Conservation (phyloP, 2,113 vertebrate genomes). For the Saguinus midas region DNA sequence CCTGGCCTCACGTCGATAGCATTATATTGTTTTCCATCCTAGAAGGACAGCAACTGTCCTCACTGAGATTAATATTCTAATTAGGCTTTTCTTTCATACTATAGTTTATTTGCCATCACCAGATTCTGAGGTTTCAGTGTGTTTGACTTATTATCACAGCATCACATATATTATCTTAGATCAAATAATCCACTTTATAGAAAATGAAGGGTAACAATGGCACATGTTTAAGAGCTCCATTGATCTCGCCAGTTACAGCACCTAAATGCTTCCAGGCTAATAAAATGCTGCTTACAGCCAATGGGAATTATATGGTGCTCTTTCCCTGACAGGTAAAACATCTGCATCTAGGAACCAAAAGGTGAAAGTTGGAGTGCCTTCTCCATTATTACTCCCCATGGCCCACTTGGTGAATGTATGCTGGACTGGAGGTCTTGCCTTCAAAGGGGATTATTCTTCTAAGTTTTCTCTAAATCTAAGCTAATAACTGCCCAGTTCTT, state of each 20-base stretch:
- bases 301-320: not conserved
- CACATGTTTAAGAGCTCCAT: not conserved
- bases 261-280: not conserved
- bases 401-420: not conserved
- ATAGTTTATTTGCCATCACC: not conserved
- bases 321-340: not conserved
- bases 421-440: not conserved
- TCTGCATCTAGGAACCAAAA: not conserved
- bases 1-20: not conserved
- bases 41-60: not conserved
- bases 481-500: not conserved
- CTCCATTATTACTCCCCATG: not conserved
- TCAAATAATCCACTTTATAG: not conserved
- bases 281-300: not conserved
- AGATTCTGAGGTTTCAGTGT: not conserved
- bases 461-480: not conserved
- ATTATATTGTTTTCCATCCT: not conserved
- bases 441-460: not conserved
- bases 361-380: not conserved
- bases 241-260: not conserved
- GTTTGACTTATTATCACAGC: not conserved
- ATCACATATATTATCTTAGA: not conserved
- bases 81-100: not conserved
- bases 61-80: not conserved
- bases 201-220: not conserved